Evolutionary conservation across 2,888 invertebrate species (phyloP).

Genomic region (Nipponacmea schrenckii): DNA sequence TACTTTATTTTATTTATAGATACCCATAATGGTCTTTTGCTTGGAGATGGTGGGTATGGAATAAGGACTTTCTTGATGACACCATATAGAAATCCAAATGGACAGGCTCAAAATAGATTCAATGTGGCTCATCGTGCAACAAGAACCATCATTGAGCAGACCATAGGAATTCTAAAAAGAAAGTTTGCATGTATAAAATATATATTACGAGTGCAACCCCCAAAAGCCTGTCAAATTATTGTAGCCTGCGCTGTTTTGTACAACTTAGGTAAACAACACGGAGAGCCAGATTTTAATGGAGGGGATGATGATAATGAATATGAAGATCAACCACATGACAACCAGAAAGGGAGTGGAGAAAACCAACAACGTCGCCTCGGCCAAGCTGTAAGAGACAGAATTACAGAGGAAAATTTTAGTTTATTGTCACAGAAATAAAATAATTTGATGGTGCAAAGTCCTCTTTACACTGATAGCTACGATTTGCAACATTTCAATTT

Average conservation of each 20-base stretch:
- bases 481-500: too few relatives aligned
- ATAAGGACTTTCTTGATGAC: constrained; percentile 22
- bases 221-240: constrained; percentile 1
- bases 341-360: background rate
- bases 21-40: constrained; percentile 13
- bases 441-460: background rate
- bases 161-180: constrained; percentile 25
- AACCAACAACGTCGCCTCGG: background rate
- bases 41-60: constrained; percentile 26
- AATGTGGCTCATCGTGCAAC: constrained; percentile 19
- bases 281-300: background rate
- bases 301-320: background rate
- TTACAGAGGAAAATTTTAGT: background rate
- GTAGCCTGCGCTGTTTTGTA: constrained; percentile 20
- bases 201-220: constrained; percentile 12
- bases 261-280: constrained; percentile 22
- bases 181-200: constrained; percentile 15
- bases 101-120: constrained; percentile 4
- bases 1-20: constrained; percentile 11
- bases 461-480: too few relatives aligned
- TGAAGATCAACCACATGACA: too few relatives aligned
- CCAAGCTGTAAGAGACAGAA: constrained; percentile 5
- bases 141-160: constrained; percentile 23
- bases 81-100: constrained; percentile 10
- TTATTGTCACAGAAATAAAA: background rate